Conservation (phyloP, 2,888 invertebrate genomes). For the Hirtodrosophila duncani region DNA sequence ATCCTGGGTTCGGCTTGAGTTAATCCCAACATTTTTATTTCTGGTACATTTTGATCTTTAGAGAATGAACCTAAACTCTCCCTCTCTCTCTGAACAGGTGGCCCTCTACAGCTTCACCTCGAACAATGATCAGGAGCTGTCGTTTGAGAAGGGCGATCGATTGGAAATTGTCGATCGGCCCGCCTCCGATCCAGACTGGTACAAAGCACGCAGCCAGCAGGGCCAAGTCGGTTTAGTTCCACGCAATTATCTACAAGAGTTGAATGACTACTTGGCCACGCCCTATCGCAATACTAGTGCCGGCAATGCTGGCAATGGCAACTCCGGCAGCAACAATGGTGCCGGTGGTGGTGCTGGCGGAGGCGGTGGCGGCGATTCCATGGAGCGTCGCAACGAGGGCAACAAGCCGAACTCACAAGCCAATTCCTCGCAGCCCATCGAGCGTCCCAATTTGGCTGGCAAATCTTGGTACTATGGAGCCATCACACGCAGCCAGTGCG, state of each 20-base stretch:
- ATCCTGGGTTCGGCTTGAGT: no score
- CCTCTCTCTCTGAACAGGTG: constrained; percentile 80
- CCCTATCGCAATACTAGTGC: constrained; percentile 82
- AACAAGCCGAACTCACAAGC: constrained; percentile 71
- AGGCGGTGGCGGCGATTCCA: constrained; percentile 79
- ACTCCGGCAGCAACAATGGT: constrained; percentile 50
- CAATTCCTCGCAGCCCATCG: constrained; percentile 77
- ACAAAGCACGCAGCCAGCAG: constrained; percentile 94
- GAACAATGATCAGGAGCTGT: constrained; percentile 96
- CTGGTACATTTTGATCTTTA: no score
- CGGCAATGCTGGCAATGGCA: constrained; percentile 72
- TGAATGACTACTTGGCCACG: constrained; percentile 92
- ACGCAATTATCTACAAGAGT: constrained; percentile 94
- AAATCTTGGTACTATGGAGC: constrained; percentile 99
- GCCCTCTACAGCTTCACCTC: constrained; percentile 96
- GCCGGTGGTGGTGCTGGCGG: constrained; percentile 76
- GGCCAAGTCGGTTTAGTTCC: constrained; percentile 97
- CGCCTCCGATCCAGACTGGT: constrained; percentile 98
- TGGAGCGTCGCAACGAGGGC: constrained; percentile 79
- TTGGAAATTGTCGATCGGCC: constrained; percentile 98
- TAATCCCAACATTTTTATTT: no score
- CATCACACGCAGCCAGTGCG: constrained; percentile 97
- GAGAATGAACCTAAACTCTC: not conserved
- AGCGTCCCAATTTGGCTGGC: constrained; percentile 85
- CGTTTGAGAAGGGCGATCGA: constrained; percentile 97